phyloP scores from a whole-genome alignment of 2,888 invertebrate genomes.

The Anorthoa munda region DNA sequence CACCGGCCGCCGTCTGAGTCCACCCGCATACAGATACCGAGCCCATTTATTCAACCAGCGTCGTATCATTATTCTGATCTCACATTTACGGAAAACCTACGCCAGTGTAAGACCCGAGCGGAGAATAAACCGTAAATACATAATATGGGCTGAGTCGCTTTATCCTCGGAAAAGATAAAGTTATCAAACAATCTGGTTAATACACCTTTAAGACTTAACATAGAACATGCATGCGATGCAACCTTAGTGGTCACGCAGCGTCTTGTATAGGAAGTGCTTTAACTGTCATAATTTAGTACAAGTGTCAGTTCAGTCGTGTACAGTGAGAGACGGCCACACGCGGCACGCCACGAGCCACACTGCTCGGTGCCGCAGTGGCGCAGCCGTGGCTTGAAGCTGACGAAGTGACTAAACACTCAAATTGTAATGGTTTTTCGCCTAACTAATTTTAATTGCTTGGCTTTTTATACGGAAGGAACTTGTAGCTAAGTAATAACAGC shows the following conservation, averaged over 20 bases:
- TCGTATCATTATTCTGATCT: constrained; percentile 10
- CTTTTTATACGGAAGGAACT: not conserved
- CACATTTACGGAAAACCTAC: not conserved
- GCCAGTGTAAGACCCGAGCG: not conserved
- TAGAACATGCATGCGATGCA: not conserved
- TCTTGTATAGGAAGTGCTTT: too few species aligned
- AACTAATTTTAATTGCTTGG: too few species aligned
- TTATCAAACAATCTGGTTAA: not conserved
- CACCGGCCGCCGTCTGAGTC: not conserved
- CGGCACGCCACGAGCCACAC: too few species aligned
- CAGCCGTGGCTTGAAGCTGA: not conserved
- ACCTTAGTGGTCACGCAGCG: too few species aligned
- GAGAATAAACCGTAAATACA: not conserved
- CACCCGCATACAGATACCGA: constrained; percentile 22
- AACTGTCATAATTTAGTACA: too few species aligned
- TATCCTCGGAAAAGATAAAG: not conserved
- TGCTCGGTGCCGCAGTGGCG: too few species aligned
- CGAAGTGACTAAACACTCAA: not conserved
- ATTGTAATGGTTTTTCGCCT: too few species aligned
- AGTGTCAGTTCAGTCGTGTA: too few species aligned
- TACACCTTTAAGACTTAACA: not conserved
- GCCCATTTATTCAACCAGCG: constrained; percentile 17
- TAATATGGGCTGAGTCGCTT: too few species aligned
- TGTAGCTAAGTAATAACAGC: too few species aligned
- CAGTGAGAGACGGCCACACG: too few species aligned